Conservation (phyloP, 1,140 invertebrate species). For the Formica exsecta region DNA sequence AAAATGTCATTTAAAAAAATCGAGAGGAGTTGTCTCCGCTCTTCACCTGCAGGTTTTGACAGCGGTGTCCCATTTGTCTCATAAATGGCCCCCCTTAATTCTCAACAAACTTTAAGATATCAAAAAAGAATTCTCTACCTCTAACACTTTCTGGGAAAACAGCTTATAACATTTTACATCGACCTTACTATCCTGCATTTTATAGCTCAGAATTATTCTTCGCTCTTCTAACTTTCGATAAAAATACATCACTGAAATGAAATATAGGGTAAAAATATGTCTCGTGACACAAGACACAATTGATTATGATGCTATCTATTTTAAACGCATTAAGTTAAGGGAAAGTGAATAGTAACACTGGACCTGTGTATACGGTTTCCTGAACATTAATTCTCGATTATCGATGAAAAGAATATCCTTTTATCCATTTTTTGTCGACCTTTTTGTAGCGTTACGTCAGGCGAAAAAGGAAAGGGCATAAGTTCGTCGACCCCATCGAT, state of each 20-base stretch:
- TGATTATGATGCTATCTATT: background rate
- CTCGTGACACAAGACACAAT: background rate
- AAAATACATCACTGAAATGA: conserved; percentile 17
- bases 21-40: background rate
- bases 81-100: background rate
- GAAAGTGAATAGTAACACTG: background rate
- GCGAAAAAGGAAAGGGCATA: background rate
- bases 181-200: conserved; percentile 13
- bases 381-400: conserved; percentile 44
- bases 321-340: background rate
- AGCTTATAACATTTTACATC: conserved; percentile 34
- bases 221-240: conserved; percentile 11
- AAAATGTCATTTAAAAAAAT: conserved; percentile 16
- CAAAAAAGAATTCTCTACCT: conserved; percentile 26
- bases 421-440: conserved; percentile 25
- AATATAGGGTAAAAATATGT: background rate
- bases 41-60: conserved; percentile 28
- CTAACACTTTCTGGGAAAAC: background rate
- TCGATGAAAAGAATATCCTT: conserved; percentile 11
- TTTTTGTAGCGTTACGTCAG: conserved; percentile 3
- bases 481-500: conserved; percentile 41
- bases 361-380: background rate
- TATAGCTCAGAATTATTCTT: conserved; percentile 18
- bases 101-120: conserved; percentile 21
- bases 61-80: conserved; percentile 40